Conservation (phyloP, 92 coral and sea anemone genomes). For the Muricea muricata region DNA sequence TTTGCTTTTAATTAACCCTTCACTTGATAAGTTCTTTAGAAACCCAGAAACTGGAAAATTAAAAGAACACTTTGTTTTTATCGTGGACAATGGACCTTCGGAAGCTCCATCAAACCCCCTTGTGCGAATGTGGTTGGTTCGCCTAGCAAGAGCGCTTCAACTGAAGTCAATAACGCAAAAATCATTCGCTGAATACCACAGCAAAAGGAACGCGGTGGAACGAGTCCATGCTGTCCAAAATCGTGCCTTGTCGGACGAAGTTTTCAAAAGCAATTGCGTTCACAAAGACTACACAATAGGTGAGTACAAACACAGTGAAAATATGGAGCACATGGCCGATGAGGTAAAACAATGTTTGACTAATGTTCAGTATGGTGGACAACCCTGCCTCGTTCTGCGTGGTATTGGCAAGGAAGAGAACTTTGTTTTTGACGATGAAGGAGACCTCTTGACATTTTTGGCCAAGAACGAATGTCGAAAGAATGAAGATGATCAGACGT, state of each 20-base stretch:
- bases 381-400: conserved; percentile 30
- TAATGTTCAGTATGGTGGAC: conserved; percentile 46
- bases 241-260: conserved; percentile 49
- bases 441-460: conserved; percentile 40
- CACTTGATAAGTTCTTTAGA: conserved; percentile 55
- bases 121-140: conserved; percentile 63
- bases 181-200: conserved; percentile 56
- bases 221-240: conserved; percentile 67
- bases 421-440: conserved; percentile 51
- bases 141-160: conserved; percentile 19
- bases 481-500: background rate
- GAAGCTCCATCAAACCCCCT: conserved; percentile 43
- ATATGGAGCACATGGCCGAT: conserved; percentile 59
- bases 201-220: conserved; percentile 63
- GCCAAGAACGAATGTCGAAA: conserved; percentile 51
- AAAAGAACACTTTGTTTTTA: conserved; percentile 65
- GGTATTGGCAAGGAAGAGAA: conserved; percentile 36
- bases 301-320: conserved; percentile 50
- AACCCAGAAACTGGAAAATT: conserved; percentile 64
- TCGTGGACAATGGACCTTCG: conserved; percentile 79
- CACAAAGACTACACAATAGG: conserved; percentile 41
- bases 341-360: conserved; percentile 40
- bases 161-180: conserved; percentile 45
- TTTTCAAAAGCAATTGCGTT: conserved; percentile 48
- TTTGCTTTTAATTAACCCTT: conserved; percentile 50